phyloP scores from a whole-genome alignment of 1,140 invertebrate genomes.

The Drosophila teissieri region DNA sequence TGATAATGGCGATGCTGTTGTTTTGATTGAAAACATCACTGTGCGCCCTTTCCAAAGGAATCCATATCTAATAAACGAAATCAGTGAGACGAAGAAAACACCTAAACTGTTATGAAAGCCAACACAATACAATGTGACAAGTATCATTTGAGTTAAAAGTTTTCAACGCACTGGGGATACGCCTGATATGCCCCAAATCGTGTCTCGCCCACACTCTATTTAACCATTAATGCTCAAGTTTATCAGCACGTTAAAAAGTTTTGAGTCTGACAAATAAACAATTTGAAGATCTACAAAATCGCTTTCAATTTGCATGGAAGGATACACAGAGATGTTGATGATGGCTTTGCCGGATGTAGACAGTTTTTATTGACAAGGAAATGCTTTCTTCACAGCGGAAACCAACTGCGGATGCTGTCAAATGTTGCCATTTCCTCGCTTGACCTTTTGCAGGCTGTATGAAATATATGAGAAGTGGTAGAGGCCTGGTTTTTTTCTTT shows the following conservation, averaged over 20 bases:
- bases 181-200: constrained; percentile 1
- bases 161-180: neutral
- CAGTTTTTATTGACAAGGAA: constrained; percentile 57
- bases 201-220: constrained; percentile 14
- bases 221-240: constrained; percentile 46
- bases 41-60: constrained; percentile 10
- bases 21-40: constrained; percentile 61
- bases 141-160: constrained; percentile 24
- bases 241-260: constrained; percentile 34
- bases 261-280: constrained; percentile 33
- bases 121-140: constrained; percentile 31
- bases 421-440: constrained; percentile 22
- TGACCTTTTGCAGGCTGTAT: constrained; percentile 18
- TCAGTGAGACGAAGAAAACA: neutral
- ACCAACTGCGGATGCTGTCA: constrained; percentile 55
- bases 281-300: constrained; percentile 19
- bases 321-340: constrained; percentile 17
- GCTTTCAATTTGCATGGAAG: constrained; percentile 44
- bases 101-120: neutral
- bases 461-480: constrained; percentile 32
- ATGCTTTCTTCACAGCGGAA: constrained; percentile 41
- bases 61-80: constrained; percentile 28
- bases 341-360: constrained; percentile 42
- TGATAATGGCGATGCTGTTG: constrained; percentile 33
- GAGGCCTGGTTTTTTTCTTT: constrained; percentile 4